Conservation (phyloP, 64 coral and sea anemone genomes). For the Stylophora pistillata region DNA sequence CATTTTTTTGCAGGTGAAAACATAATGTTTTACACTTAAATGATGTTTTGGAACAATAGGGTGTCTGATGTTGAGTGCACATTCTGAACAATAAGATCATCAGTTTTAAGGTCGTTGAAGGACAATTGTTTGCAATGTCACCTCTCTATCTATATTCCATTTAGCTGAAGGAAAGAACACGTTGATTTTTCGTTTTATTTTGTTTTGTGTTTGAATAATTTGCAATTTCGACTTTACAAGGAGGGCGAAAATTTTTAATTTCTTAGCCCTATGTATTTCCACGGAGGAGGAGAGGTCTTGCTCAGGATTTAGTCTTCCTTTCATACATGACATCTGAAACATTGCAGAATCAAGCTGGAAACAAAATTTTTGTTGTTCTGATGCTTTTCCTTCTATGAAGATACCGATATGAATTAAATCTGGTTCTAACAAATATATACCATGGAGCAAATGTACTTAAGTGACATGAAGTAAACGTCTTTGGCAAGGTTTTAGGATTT, state of each 20-base stretch:
- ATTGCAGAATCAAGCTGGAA: too few relatives aligned
- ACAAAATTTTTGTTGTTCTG: too few relatives aligned
- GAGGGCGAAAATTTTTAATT: neutral
- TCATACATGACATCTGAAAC: too few relatives aligned
- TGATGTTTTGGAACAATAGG: neutral
- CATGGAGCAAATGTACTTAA: too few relatives aligned
- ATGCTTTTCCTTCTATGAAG: too few relatives aligned
- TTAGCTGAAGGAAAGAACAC: too few relatives aligned
- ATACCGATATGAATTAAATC: too few relatives aligned
- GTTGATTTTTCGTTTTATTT: neutral
- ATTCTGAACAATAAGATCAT: neutral
- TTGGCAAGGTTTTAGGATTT: too few relatives aligned
- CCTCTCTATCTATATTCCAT: neutral
- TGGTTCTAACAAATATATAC: too few relatives aligned
- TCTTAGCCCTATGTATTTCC: neutral
- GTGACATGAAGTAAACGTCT: too few relatives aligned
- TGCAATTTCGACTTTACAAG: neutral
- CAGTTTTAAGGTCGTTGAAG: neutral
- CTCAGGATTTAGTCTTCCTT: too few relatives aligned
- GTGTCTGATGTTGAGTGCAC: neutral
- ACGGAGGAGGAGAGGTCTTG: too few relatives aligned
- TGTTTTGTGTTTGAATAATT: neutral
- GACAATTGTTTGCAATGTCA: neutral
- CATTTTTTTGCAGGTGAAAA: neutral
- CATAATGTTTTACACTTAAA: neutral